Base-by-base conservation (phyloP, 2,113 vertebrate species). In the Poecile atricapillus region DNA sequence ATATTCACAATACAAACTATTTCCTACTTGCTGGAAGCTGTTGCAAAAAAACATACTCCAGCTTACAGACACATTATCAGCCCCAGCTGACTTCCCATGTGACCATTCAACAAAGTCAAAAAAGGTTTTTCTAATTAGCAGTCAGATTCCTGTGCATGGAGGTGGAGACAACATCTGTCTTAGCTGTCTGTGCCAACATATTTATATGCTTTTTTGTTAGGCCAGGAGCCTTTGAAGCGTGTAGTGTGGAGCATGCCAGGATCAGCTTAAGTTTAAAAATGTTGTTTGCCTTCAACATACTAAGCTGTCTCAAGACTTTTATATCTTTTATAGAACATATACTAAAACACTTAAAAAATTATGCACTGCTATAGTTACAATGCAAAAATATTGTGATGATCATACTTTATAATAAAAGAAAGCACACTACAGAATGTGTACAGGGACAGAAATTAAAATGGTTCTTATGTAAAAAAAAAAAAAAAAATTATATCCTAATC, bases 331-430 rank as follows among this genome's bases (percentile, higher is more conserved):
- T 41, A 91, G 55, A 93, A 46, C 35, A 91, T 39, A 78, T 71
- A 62, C 41, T 77, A 71, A 97, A 97, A 97, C 44, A 97, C 39
- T 39, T 39, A 39, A 39, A 39, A 39, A 92, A 60, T 35, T 79
- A 69, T 65, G 65, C 71, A 63, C 58, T 94, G 84, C 74, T 90
- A 83, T 70, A 84, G 96, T 89, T 93, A 96, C 82, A 3, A 55
- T 87, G 74, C 59, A 91, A 85, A 93, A 85, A 91, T 31, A 85
- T 11, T 93, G 59, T 18, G 33, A 65, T 58, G 68, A 84, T 58
- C 46, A 60, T 9, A 68, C 33, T 88, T 69, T 73, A 11, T 50
- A 89, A 55, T 31, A 84, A 31, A n/a, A 78, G 27, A 95, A 95
- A 91, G 23, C 7, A 87, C 25, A 19, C 16, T 46, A 49, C 17